Evolutionary conservation across 2,113 vertebrate genomes (phyloP), one percentile per base, ranked within the genome.

Genomic region (Labrus mixtus): DNA sequence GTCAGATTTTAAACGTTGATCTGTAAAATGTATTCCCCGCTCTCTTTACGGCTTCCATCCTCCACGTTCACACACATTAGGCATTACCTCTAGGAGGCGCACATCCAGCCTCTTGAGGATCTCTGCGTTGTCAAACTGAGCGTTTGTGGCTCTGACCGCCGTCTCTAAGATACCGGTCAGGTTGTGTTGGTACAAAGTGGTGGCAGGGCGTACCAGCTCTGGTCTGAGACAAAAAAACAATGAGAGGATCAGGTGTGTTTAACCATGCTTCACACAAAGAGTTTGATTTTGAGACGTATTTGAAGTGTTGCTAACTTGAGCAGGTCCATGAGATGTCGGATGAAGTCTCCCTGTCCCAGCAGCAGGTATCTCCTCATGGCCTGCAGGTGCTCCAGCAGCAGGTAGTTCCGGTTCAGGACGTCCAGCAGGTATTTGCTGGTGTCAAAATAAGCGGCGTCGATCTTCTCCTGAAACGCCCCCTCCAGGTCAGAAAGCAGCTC

Each of bases 331-430:
- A 99, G 93, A 84, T 99, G 98, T 25, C 98, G 92, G 89, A 99
- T 98, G 84, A 99, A 99, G 91, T 99, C 98, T 73, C 98, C 98
- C 88, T 99, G 98, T 65, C 98, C 98, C 17, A 99, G 96, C 37
- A 99, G 95, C 83, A 99, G 91, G 94, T 99, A 99, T 50, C 98
- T 96, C 37, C 98, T 95, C 96, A 98, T 96, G 59, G 98, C 98
- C 92, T 99, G 97, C 90, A 99, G 95, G 81, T 99, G 98, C 54
- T 99, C 98, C 86, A 99, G 93, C 86, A 99, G 87, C 85, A 96
- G 96, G 92, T 99, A 99, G 84, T 97, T 97, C 45, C 93, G 95
- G 89, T 97, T 98, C 57, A 99, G 95, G 5, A 99, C 97, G 43
- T 99, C 95, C 86, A 99, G 83, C 33, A 99, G 92, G 75, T 99